These are phyloP conservation scores for Acleris literana DNA, from an alignment of 2,888 invertebrate species.

Conservation along the genomic window DNA sequence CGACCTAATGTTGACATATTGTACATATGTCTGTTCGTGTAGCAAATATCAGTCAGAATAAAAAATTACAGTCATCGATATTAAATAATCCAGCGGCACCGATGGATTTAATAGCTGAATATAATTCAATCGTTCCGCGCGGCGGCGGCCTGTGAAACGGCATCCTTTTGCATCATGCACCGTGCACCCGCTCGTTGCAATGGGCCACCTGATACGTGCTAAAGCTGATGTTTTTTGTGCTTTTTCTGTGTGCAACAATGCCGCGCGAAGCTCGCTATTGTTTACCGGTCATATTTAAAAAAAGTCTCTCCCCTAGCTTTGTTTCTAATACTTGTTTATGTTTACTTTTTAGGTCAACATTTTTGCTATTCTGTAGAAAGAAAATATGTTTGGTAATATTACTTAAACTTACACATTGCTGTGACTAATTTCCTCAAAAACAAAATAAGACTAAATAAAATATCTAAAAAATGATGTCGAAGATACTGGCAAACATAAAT, in stretches of 20 bases:
- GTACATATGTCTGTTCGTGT: no score
- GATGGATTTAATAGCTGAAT: constrained; percentile 39
- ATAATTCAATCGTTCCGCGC: constrained; percentile 76
- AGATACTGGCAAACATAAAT: no score
- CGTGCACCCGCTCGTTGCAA: constrained; percentile 32
- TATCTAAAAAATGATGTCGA: no score
- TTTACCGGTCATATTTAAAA: constrained; percentile 19
- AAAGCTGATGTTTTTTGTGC: constrained; percentile 31
- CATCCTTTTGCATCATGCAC: constrained; percentile 59
- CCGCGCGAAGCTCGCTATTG: constrained; percentile 11
- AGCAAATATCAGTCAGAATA: no score
- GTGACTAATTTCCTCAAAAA: no score
- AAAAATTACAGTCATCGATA: constrained; percentile 19
- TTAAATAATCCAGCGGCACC: constrained; percentile 26
- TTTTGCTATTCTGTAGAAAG: no score
- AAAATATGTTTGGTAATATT: no score
- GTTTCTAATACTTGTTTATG: constrained; percentile 1
- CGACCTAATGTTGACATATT: no score
- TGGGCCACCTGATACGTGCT: constrained; percentile 33
- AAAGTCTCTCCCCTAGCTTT: not conserved
- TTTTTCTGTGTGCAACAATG: constrained; percentile 10
- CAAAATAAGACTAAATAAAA: no score
- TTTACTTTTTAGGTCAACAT: not conserved
- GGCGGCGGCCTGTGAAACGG: constrained; percentile 67
- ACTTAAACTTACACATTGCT: no score